Base-by-base conservation (phyloP, 2,888 invertebrate species). In the Nomada hirtipes region DNA sequence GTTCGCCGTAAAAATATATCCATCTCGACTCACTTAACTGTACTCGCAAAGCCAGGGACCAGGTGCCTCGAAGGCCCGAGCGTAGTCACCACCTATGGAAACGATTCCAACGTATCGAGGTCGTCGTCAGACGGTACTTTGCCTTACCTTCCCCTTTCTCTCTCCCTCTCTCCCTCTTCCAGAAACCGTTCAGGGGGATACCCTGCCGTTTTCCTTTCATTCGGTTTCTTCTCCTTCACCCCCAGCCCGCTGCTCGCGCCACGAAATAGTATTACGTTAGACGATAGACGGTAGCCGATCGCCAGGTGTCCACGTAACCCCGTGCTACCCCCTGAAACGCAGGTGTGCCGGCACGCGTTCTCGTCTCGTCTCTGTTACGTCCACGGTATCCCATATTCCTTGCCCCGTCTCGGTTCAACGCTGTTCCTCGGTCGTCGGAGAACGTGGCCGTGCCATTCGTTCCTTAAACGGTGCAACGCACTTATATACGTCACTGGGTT, bases 321-420 rank as follows among this genome's bases (percentile, higher is more conserved):
- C 78, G 69, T 55, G 70, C 71, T 81, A 80, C 84, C 82, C 87
- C 68, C 74, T 55, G 85, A 85, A 77, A 76, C 68, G 90, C 90
- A 90, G 90, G 90, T 90, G 90, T 90, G 88, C 89, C 15, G 90
- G 90, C 90, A 90, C 90, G 90, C 89, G 90, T 86, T 83, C 86
- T 73, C 72, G 69, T 59, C 57, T 69, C 23, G 20, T 75, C 47
- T 13, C 68, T 59, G 68, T 53, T 61, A 23, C 44, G 52, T 18
- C 18, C 4, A n/a, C 26, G 59, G 20, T n/a, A 20, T 10, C 20
- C 26, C 13, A 57, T 23, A 23, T 26, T 23, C 9, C 57, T 57
- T 2, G 3, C n/a, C 23, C 13, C 10, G 13, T 57, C 23, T 20
- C 57, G 20, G 26, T 57, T 15, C 13, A 47, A 47, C 4, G 9